Conservation (phyloP, 2,888 invertebrate genomes). For the Lathronympha strigana region DNA sequence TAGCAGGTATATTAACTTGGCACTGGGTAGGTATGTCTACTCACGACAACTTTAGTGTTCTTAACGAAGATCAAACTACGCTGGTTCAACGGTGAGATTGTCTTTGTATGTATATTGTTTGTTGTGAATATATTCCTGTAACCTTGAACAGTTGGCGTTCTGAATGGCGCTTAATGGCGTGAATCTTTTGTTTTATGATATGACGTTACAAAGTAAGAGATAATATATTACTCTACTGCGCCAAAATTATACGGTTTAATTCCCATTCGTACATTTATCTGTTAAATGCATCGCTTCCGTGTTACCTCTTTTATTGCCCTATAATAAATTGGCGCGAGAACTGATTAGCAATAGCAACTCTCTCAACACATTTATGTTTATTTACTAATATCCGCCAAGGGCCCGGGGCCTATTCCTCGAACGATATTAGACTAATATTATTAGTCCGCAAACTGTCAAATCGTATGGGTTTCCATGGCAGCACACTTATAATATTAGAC, state of each 20-base stretch:
- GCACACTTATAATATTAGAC: no score
- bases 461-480: no score
- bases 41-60: no score
- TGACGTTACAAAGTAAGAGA: conserved; percentile 1
- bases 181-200: conserved; percentile 30
- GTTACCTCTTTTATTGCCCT: not conserved
- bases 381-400: not conserved
- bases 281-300: conserved; percentile 12
- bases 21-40: no score
- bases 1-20: no score
- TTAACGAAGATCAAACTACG: no score
- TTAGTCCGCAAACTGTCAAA: no score
- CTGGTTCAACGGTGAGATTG: no score
- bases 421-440: no score
- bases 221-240: not conserved
- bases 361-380: not conserved
- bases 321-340: not conserved
- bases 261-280: conserved; percentile 7
- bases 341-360: not conserved
- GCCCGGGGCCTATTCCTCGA: no score
- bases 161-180: conserved; percentile 32
- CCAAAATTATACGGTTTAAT: conserved; percentile 21
- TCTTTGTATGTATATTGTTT: not conserved
- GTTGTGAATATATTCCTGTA: conserved; percentile 8
- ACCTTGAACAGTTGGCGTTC: conserved; percentile 20